Base-by-base conservation (phyloP, 2,888 invertebrate genomes). In the Drosophila affinis region DNA sequence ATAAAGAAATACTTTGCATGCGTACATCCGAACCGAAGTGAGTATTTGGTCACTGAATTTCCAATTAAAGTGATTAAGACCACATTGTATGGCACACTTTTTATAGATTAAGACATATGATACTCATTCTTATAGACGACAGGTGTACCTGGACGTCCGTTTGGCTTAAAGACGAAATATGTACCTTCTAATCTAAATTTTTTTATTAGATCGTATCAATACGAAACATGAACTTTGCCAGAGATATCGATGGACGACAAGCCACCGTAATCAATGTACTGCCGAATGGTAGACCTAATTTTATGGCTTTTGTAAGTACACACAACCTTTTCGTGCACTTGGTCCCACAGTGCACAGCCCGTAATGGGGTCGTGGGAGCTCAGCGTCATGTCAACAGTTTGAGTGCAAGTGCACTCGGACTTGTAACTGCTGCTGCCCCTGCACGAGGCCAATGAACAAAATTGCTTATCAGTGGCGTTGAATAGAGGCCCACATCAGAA, bases 331-430 rank as follows among this genome's bases (percentile, higher is more conserved):
- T 29, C 29, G 1, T 29, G 9, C 29, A 29, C 29, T 29, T 39
- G 39, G 21, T 0, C 10, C 62, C 62, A 61, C 71, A 51, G 69
- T 69, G 27, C 17, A 10, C 24, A 46, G 52, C 54, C 29, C 9
- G 53, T 34, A 71, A 56, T 58, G 21, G 49, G 48, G 54, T 71
- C 54, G 39, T 39, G 39, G 14, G 39, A 39, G 39, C n/a, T n/a
- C 14, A 44, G 46, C 34, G 55, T 45, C 62, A 51, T 59, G 58
- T 75, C 62, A 75, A 62, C 73, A 73, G 62, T 62, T 69, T 73
- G 63, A 79, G 88, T 88, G 76, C 83, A 82, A 69, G 71, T 75
- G 83, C 67, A 88, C 83, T 58, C 62, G 54, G 39, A 39, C 39
- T 39, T 14, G 45, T 47, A 51, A 18, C n/a, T 44, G 18, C 49